Evolutionary conservation across 1,140 invertebrate species (phyloP), one percentile per base, ranked within the genome.

Genomic region (Drosophila pallidifrons): DNA sequence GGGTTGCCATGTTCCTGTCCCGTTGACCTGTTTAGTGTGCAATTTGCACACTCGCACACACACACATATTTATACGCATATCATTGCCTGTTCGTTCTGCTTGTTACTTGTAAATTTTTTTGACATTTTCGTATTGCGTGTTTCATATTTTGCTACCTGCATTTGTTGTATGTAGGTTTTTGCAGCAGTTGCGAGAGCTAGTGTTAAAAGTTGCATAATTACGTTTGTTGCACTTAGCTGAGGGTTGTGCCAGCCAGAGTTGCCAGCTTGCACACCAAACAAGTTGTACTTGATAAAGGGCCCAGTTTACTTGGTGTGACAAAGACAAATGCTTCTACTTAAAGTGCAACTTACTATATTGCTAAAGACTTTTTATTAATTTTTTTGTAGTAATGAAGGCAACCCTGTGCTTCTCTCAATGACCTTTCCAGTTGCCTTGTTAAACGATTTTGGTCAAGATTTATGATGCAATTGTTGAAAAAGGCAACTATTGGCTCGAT

Each of bases 141-240:
- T 57, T 81, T 68, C 77, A 81, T 66, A 74, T 58, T 35, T 64
- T 57, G 64, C 83, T 86, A 86, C 82, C 83, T 88, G 82, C 77
- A 79, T 79, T 59, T 60, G 49, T 54, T 57, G 51, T 74, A 76
- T 82, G 80, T 80, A 75, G 81, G 79, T 25, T 66, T 38, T 66
- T 55, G 70, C 60, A 71, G 57, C 65, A 58, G 43, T 68, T 67
- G 69, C 28, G 51, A 75, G 51, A 75, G 73, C 69, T 69, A 88
- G 83, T 89, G 83, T 79, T 78, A 81, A 81, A 89, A 77, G 73
- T 88, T 88, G 83, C 83, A 88, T 88, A 88, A 88, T 89, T 81
- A 85, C 77, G 57, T 70, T 51, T 63, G 46, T 57, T 80, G 77
- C 57, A 70, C 71, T 83, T 71, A 47, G 49, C 65, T 35, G 68